These are phyloP conservation scores for Cetonia aurata DNA, from an alignment of 2,888 invertebrate genomes.

Conservation along the genomic window DNA sequence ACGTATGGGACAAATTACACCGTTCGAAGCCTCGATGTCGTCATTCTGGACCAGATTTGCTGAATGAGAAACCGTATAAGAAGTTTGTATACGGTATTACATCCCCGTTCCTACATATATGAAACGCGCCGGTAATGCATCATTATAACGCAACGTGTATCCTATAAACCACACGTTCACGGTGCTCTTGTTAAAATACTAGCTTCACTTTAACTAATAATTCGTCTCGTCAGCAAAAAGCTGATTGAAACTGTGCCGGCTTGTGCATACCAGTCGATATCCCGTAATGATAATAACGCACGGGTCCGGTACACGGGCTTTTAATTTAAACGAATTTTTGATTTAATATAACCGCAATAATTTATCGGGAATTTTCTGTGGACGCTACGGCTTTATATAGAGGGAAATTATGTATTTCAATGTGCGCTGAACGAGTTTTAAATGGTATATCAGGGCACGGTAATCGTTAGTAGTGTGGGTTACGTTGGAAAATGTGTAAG, in stretches of 20 bases:
- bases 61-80: conserved; percentile 34
- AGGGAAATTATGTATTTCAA: conserved; percentile 42
- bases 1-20: conserved; percentile 25
- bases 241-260: conserved; percentile 42
- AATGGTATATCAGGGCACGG: conserved; percentile 17
- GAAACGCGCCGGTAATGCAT: conserved; percentile 35
- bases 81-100: conserved; percentile 18
- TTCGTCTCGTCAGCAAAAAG: conserved; percentile 40
- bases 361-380: conserved; percentile 46
- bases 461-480: not conserved
- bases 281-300: conserved; percentile 30
- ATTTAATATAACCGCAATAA: conserved; percentile 47
- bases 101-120: conserved; percentile 4
- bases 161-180: conserved; percentile 40
- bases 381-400: conserved; percentile 44
- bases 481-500: too few relatives aligned
- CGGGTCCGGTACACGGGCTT: conserved; percentile 7
- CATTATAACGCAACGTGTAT: conserved; percentile 43
- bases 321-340: conserved; percentile 45
- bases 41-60: conserved; percentile 15
- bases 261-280: conserved; percentile 8
- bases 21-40: conserved; percentile 13
- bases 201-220: not conserved
- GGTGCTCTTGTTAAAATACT: too few relatives aligned
- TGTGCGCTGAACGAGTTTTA: conserved; percentile 49